phyloP scores from a whole-genome alignment of 2,797 vertebrate genomes.

The Helostoma temminkii region DNA sequence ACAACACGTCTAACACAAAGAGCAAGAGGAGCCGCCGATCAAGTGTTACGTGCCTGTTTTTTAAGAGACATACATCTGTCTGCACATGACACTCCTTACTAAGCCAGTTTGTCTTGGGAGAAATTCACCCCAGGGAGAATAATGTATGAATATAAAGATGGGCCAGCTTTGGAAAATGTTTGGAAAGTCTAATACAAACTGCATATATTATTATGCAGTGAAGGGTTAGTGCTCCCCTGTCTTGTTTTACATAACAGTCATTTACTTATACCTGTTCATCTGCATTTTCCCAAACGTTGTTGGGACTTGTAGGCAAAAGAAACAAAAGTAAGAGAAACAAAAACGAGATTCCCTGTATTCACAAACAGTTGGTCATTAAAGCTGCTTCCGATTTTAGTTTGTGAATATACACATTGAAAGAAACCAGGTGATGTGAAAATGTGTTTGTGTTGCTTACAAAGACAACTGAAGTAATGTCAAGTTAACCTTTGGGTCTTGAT shows the following conservation, averaged over 20 bases:
- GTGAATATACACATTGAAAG: no score
- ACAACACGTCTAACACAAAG: background rate
- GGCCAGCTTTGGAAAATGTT: constrained; percentile 2
- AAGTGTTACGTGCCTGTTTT: background rate
- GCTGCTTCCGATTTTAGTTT: no score
- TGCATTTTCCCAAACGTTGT: no score
- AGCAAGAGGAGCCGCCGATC: constrained; percentile 8
- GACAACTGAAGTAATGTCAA: no score
- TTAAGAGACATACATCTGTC: constrained; percentile 21
- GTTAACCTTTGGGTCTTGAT: no score
- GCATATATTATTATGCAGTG: background rate
- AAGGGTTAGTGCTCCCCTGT: background rate
- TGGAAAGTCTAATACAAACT: background rate
- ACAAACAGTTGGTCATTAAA: no score
- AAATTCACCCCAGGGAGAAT: constrained; percentile 9
- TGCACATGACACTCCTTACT: constrained; percentile 1
- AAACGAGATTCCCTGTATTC: no score
- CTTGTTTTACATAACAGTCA: no score
- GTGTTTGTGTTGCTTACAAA: background rate
- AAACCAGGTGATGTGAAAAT: no score
- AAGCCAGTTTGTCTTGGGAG: constrained; percentile 17
- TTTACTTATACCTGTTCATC: no score
- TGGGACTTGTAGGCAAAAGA: no score
- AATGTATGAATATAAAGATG: background rate
- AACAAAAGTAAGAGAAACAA: no score